Percentiles rank a stretch among this genome's conserved stretches.
These are phyloP conservation scores for Hydropotes inermis DNA, from an alignment of 2,113 vertebrate species.

Conservation along the genomic window DNA sequence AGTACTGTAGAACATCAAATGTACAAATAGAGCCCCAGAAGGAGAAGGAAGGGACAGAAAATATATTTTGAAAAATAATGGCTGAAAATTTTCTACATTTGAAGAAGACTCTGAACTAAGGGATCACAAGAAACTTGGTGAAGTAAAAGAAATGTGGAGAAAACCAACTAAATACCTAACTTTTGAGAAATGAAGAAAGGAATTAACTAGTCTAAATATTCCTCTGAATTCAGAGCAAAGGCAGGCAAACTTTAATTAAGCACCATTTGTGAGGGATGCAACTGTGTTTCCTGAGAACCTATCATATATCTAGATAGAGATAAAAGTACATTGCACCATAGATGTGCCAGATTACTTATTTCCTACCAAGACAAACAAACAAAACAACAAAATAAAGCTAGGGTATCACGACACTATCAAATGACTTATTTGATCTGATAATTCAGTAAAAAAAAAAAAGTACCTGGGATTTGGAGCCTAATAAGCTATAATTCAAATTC, in stretches of 20 bases:
- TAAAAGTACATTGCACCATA: background rate
- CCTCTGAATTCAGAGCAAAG: constrained; percentile 36
- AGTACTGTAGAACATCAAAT: background rate
- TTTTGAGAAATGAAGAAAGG: background rate
- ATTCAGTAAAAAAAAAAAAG: background rate
- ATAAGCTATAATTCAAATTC: background rate
- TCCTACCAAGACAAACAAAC: background rate
- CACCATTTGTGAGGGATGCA: background rate
- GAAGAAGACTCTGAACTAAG: background rate
- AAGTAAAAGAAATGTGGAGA: background rate
- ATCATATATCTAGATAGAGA: background rate
- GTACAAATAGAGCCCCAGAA: background rate
- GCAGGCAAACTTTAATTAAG: constrained; percentile 18
- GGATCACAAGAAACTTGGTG: background rate
- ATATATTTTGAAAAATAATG: background rate
- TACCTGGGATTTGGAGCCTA: background rate
- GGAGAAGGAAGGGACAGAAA: background rate
- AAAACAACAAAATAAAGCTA: background rate
- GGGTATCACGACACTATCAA: background rate
- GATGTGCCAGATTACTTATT: background rate
- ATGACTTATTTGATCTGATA: background rate
- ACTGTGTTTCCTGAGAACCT: background rate
- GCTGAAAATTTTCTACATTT: background rate
- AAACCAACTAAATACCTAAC: background rate
- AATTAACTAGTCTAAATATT: constrained; percentile 4